Base-by-base conservation (phyloP, 1,140 invertebrate species). In the Eriosoma lanigerum region DNA sequence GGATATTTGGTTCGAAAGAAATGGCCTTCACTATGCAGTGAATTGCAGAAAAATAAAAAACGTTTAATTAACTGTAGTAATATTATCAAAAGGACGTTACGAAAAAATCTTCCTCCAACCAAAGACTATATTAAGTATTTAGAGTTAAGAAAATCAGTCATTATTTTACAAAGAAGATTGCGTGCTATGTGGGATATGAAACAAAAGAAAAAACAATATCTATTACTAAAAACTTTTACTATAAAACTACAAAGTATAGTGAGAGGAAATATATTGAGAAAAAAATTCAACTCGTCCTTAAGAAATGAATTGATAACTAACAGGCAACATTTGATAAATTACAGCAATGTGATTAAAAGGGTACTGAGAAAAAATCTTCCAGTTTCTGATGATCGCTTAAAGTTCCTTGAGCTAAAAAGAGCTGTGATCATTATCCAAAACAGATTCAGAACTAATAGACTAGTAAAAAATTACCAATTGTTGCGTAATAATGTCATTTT, bases 321-420 rank as follows among this genome's bases (percentile, higher is more conserved):
- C 83, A 78, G 44, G 84, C 19, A 58, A 15, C 48, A 81, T 87
- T 26, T 84, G 81, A 84, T 81, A 83, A 13, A 88, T 89, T 5
- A 89, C 89, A 3, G 87, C 84, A 52, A 72, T 48, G 84, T 84
- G 21, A 90, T 92, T 50, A 90, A 91, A 83, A 83, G 83, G 83
- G 86, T 86, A 86, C 89, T 87, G 85, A 86, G 86, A 29, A 82
- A 78, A 82, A 66, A 80, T 68, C 50, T 38, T 15, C n/a, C 50
- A 38, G 32, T 58, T 62, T 83, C 58, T 81, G 32, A 44, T 81
- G 82, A 58, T 73, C 83, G 64, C 84, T 82, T 64, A 38, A 64
- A 82, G 26, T 89, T 84, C 80, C 17, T 85, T 6, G 54, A 80
- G 12, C 46, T 85, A 9, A 85, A 68, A 82, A 56, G 13, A 15